Conservation (phyloP, 2,888 invertebrate species). For the Acanthosepion pharaonis region DNA sequence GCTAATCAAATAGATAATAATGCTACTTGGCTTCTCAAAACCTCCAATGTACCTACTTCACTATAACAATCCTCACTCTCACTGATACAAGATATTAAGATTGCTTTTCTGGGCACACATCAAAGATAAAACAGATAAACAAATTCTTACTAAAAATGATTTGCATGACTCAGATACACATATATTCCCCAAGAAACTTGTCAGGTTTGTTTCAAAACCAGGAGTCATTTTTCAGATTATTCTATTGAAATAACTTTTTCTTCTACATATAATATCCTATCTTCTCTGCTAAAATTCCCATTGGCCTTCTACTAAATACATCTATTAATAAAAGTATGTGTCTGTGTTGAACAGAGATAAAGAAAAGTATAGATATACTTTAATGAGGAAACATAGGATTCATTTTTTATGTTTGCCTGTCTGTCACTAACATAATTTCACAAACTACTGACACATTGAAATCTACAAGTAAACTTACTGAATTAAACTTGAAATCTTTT, state of each 20-base stretch:
- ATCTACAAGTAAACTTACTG: too few relatives aligned
- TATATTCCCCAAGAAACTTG: neutral
- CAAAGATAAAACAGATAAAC: neutral
- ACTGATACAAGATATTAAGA: neutral
- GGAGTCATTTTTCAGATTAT: constrained; percentile 12
- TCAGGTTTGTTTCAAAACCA: neutral
- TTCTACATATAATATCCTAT: neutral
- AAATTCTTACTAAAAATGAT: neutral
- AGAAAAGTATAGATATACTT: neutral
- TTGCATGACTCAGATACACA: neutral
- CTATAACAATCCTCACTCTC: neutral
- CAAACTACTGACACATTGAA: too few relatives aligned
- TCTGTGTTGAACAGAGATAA: neutral
- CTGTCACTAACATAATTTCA: too few relatives aligned
- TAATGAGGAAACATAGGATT: neutral
- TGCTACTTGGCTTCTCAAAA: neutral
- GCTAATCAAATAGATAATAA: neutral
- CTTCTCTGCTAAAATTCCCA: neutral
- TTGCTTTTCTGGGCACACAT: neutral
- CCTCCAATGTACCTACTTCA: neutral
- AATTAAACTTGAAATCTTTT: too few relatives aligned
- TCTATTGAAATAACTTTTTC: neutral
- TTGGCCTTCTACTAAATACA: neutral
- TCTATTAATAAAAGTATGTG: neutral
- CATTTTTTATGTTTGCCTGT: too few relatives aligned